phyloP scores from a whole-genome alignment of 2,797 vertebrate genomes.

The Pelochelys cantorii region DNA sequence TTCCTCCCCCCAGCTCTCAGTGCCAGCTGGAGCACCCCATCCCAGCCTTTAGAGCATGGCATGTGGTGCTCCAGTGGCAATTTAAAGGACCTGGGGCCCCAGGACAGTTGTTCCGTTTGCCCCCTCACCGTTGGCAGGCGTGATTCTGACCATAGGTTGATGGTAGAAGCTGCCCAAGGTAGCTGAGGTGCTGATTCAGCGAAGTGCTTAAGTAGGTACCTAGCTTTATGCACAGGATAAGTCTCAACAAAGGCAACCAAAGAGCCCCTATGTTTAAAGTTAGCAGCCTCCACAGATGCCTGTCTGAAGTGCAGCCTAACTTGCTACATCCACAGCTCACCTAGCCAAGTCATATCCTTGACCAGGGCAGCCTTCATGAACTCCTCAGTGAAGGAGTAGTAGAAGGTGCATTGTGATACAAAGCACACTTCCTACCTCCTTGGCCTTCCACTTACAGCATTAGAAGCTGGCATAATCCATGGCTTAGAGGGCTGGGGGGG shows the following conservation, averaged over 20 bases:
- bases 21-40: too few relatives aligned
- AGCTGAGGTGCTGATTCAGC: background rate
- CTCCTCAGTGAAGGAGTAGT: background rate
- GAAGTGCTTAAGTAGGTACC: too few relatives aligned
- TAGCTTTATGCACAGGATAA: background rate
- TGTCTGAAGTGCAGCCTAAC: background rate
- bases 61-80: too few relatives aligned
- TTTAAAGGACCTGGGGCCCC: too few relatives aligned
- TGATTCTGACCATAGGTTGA: too few relatives aligned
- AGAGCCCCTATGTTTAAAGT: background rate
- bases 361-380: background rate
- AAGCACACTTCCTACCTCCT: background rate
- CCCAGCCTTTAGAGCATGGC: too few relatives aligned
- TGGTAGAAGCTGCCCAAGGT: background rate
- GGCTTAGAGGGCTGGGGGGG: too few relatives aligned
- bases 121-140: too few relatives aligned
- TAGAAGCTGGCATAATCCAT: background rate
- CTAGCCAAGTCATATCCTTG: background rate
- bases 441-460: background rate
- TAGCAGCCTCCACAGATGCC: background rate
- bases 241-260: fast-evolving
- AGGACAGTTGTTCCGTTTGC: too few relatives aligned
- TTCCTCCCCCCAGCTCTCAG: too few relatives aligned
- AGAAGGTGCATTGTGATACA: background rate
- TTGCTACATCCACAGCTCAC: background rate